phyloP scores from a whole-genome alignment of 2,888 invertebrate genomes.

The Hartigia nigra region DNA sequence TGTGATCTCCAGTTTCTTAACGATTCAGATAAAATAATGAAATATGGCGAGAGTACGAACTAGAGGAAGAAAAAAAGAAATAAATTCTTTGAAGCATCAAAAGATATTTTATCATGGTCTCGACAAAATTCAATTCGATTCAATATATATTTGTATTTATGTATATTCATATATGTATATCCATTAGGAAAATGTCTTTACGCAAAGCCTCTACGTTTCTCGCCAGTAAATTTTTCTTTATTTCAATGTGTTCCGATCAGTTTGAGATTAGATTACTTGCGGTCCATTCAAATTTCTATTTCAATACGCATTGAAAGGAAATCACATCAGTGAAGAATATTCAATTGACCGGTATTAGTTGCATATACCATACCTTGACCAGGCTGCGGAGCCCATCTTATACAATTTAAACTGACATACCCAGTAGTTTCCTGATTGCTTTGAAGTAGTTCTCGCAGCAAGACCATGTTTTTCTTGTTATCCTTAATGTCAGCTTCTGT shows the following conservation, averaged over 20 bases:
- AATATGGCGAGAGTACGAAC: background rate
- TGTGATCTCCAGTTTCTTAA: background rate
- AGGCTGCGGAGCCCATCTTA: conserved; percentile 84
- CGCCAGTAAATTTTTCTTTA: background rate
- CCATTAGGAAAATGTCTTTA: background rate
- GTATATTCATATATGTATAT: background rate
- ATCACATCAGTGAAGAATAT: conserved; percentile 68
- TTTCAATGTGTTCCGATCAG: background rate
- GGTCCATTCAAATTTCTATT: background rate
- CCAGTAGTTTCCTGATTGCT: conserved; percentile 71
- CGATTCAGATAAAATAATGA: background rate
- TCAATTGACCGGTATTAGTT: conserved; percentile 85
- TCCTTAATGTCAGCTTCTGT: conserved; percentile 42
- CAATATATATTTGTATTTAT: background rate
- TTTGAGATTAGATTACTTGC: conserved; percentile 11
- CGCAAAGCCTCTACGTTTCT: background rate
- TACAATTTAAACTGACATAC: conserved; percentile 83
- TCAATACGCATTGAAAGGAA: background rate
- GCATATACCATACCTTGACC: conserved; percentile 89
- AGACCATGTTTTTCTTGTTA: conserved; percentile 63
- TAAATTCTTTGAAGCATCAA: background rate
- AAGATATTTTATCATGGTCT: background rate
- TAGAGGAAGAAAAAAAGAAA: background rate
- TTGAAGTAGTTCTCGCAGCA: conserved; percentile 76
- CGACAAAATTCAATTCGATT: background rate